Evolutionary conservation across 2,797 vertebrate genomes (phyloP), one percentile per base, ranked within the genome.

Genomic region (Spatula versicolor): DNA sequence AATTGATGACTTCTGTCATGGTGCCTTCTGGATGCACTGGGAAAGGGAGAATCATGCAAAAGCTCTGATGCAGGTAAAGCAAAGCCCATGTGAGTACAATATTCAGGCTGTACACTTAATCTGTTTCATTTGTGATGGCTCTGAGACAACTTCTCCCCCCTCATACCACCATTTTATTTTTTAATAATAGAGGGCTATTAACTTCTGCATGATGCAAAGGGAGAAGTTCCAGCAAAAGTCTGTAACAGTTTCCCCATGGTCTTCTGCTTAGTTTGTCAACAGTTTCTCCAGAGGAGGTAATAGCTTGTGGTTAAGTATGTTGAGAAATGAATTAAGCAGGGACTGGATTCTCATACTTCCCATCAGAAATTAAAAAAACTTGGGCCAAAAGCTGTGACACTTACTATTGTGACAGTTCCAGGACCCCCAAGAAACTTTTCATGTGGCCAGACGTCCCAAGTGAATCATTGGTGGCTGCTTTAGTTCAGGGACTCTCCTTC

Each of bases 41-140:
- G 59, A 45, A 33, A 30, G 52, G 23, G 77, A 80, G 52, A 83
- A 37, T 4, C 2, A 20, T 22, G 37, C 33, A 8, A 1, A 10
- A 17, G 4, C 54, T 68, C 25, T 37, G 23, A 26, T 20, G 39
- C 43, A 52, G 59, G 33, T 62, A 74, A 62, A 76, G 7, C 0
- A 2, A 72, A 33, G 4, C 5, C 11, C 5, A 43, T n/a, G 8
- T 7, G 4, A 4, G 13, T 3, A 25, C 0, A 0, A 19, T 28
- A 9, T 63, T 63, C 43, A 63, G n/a, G 21, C 9, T 7, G 10
- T 26, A 22, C 4, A 37, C 23, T 23, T 55, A 63, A 46, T 13
- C 45, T 64, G 11, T 35, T 31, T 33, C 2, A 4, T 54, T 41
- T 41, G 50, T 45, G 37, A 14, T 6, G 23, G 50, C 1, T 56